Evolutionary conservation across 2,113 vertebrate species (phyloP), one percentile per base, ranked within the genome.

Genomic region (Alethe diademata): DNA sequence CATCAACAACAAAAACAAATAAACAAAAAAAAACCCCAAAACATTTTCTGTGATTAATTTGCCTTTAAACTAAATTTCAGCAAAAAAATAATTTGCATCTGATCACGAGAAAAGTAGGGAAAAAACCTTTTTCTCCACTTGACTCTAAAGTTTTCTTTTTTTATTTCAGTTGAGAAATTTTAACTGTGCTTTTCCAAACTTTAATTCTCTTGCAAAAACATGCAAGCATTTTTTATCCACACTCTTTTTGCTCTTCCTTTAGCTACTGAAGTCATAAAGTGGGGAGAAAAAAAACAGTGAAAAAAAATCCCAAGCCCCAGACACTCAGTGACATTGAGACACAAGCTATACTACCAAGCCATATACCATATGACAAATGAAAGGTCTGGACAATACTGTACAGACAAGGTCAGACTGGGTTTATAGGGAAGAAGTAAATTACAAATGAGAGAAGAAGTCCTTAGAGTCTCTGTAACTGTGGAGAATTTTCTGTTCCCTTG

Each of bases 391-490:
- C 83, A 91, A 74, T 60, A 86, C 73, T 65, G 60, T 79, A 53
- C 61, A 85, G 88, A 78, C 65, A 90, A 95, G 78, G 92, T 94
- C 88, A 94, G 57, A 8, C n/a, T 76, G 50, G 24, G 50, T 92
- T 94, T 95, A 82, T 89, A 62, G 22, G 42, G 86, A 86, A 88
- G 76, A 92, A 92, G 78, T 93, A 96, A 94, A 96, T 96, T 94
- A 95, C 76, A 95, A 89, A 89, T 65, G 86, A 94, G 70, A 90
- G 78, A 74, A 66, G 71, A 78, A 74, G 61, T 93, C 88, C 64
- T 94, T 76, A 82, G 83, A 92, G 86, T 78, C 67, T 95, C 42
- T 69, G 33, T 51, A 94, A 78, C 84, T 70, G 70, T 69, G n/a
- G 78, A 90, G 58, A 66, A 88, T 92, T 91, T 95, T 95, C 88